These are phyloP conservation scores for Bubalus kerabau DNA, from an alignment of 2,113 vertebrate genomes.

Conservation along the genomic window DNA sequence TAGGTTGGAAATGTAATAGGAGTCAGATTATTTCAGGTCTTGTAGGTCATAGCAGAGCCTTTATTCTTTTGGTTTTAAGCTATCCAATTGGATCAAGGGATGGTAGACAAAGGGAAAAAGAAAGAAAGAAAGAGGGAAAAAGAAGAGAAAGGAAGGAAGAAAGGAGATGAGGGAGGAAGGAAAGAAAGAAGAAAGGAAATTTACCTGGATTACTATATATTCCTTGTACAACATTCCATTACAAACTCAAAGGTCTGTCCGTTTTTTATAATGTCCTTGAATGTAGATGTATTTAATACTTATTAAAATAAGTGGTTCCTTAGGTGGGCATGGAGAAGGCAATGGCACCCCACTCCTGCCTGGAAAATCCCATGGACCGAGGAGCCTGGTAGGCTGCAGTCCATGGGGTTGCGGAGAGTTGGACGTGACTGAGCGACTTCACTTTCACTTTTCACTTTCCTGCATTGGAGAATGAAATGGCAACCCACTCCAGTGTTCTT, in stretches of 20 bases:
- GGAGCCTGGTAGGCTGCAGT: no score
- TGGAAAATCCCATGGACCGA: no score
- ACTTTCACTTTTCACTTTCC: no score
- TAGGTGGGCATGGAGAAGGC: not conserved
- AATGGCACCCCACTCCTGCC: no score
- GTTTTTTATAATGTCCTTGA: not conserved
- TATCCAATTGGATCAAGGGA: not conserved
- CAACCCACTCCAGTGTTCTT: no score
- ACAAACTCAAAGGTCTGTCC: not conserved
- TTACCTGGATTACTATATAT: not conserved
- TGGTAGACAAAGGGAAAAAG: not conserved
- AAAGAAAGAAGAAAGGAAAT: not conserved
- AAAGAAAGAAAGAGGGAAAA: not conserved
- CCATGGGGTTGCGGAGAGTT: no score
- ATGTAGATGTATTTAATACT: not conserved
- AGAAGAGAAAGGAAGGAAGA: not conserved
- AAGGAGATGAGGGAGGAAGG: not conserved
- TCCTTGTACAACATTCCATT: not conserved
- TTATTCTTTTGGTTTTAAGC: not conserved
- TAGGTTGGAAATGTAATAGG: not conserved
- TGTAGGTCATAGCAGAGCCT: not conserved
- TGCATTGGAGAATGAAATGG: no score
- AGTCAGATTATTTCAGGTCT: not conserved
- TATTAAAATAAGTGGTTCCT: not conserved
- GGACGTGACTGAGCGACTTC: no score